These are phyloP conservation scores for Caligus rogercresseyi DNA, from an alignment of 1,140 invertebrate genomes.

Conservation along the genomic window DNA sequence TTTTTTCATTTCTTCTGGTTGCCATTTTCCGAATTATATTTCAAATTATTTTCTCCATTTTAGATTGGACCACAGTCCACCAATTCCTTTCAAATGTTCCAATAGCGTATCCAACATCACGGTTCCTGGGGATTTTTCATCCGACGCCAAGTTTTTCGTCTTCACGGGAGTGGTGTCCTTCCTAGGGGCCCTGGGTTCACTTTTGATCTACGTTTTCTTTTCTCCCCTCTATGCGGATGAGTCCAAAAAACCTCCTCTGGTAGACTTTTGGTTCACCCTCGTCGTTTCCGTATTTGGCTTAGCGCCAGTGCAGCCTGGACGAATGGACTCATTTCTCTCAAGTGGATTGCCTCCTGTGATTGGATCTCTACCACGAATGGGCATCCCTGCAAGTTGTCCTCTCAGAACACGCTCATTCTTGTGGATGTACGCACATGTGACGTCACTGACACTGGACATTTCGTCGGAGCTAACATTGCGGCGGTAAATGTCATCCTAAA, in stretches of 20 bases:
- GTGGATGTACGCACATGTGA: conserved; percentile 24
- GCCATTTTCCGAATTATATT: conserved; percentile 3
- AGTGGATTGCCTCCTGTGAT: conserved; percentile 34
- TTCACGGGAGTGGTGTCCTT: conserved; percentile 46
- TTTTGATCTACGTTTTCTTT: conserved; percentile 40
- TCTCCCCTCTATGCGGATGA: conserved; percentile 40
- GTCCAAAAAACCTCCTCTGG: conserved; percentile 21
- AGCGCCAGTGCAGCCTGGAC: conserved; percentile 47
- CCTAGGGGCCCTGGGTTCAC: conserved; percentile 39
- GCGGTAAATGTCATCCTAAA: conserved; percentile 37
- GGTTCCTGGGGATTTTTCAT: conserved; percentile 34
- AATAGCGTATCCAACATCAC: neutral
- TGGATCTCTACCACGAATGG: conserved; percentile 24
- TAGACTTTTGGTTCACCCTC: conserved; percentile 40
- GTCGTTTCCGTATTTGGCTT: conserved; percentile 43
- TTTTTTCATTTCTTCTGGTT: no score
- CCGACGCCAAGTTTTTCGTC: conserved; percentile 47
- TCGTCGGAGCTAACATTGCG: conserved; percentile 41
- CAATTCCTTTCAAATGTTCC: neutral
- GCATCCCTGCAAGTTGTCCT: conserved; percentile 22
- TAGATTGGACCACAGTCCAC: neutral
- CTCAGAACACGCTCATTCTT: neutral
- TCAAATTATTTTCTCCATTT: conserved; percentile 8
- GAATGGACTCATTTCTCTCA: conserved; percentile 39
- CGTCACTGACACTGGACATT: conserved; percentile 29